Evolutionary conservation across 2,888 invertebrate species (phyloP), one percentile per base, ranked within the genome.

Genomic region (Yponomeuta sedellus): DNA sequence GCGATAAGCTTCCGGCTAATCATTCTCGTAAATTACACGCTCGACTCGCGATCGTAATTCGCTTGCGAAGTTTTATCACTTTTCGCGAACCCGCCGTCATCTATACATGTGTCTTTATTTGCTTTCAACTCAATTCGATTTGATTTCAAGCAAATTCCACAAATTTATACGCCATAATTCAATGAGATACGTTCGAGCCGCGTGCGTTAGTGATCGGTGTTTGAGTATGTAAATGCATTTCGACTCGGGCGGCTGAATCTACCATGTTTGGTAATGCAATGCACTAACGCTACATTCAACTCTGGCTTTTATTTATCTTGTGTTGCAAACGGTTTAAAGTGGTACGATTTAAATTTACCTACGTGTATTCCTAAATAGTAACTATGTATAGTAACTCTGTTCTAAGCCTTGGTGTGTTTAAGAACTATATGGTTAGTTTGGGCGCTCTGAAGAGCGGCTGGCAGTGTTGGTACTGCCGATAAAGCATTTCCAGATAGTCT

Each of bases 1-100:
- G 78, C 77, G 80, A 85, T 85, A 83, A 83, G 82, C 81, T 81
- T 81, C 79, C 81, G 79, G 77, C 77, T 79, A 78, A 83, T 83
- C 78, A 77, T 80, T 73, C 76, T 76, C 77, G 76, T 79, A 75
- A 80, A 79, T 81, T 78, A 77, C 73, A 71, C 74, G 75, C 81
- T 80, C 75, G 78, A 81, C 75, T 59, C 74, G 72, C 72, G 76
- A 73, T 76, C 71, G 52, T 16, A 40, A 25, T 19, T 20, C 64
- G 64, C 52, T 64, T 39, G 57, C 57, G 28, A n/a, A 57, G 64
- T 57, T 20, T 56, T 64, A 64, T 64, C 64, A 57, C 56, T n/a
- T 64, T 34, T 34, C 57, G 64, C 64, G 28, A 56, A 40, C 0
- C 44, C 64, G 39, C 64, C 10, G 25, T n/a, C n/a, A 16, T 25